These are phyloP conservation scores for Apis dorsata DNA, from an alignment of 1,140 invertebrate species.

Conservation along the genomic window DNA sequence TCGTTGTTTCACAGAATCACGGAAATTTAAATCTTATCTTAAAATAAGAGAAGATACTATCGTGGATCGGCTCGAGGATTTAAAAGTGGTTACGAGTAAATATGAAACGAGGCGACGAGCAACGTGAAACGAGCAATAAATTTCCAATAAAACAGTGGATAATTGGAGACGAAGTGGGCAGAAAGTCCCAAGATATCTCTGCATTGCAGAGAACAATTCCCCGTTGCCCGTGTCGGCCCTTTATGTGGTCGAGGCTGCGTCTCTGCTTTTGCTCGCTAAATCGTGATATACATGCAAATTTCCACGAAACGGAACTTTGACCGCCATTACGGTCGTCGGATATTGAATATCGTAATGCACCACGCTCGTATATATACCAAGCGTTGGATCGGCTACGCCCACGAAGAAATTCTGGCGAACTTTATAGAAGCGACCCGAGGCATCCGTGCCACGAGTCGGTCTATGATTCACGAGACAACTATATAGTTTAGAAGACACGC, in stretches of 20 bases:
- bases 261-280: conserved; percentile 47
- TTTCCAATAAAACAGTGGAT: background rate
- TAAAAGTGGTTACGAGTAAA: too few species aligned
- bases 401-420: conserved; percentile 55
- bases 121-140: background rate
- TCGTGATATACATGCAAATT: conserved; percentile 68
- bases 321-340: conserved; percentile 62
- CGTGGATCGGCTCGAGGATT: too few species aligned
- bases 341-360: conserved; percentile 67
- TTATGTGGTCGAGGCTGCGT: conserved; percentile 35
- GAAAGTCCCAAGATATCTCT: conserved; percentile 36
- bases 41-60: too few species aligned
- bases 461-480: conserved; percentile 38
- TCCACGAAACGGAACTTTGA: conserved; percentile 63
- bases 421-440: conserved; percentile 23
- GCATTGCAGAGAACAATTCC: conserved; percentile 42
- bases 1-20: too few species aligned
- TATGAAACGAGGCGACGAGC: background rate
- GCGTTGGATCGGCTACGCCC: conserved; percentile 51
- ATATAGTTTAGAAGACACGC: background rate
- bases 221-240: conserved; percentile 3
- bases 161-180: conserved; percentile 21
- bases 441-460: background rate
- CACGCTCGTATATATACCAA: conserved; percentile 28
- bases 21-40: too few species aligned